phyloP scores from a whole-genome alignment of 2,797 vertebrate genomes.

The Argya squamiceps region DNA sequence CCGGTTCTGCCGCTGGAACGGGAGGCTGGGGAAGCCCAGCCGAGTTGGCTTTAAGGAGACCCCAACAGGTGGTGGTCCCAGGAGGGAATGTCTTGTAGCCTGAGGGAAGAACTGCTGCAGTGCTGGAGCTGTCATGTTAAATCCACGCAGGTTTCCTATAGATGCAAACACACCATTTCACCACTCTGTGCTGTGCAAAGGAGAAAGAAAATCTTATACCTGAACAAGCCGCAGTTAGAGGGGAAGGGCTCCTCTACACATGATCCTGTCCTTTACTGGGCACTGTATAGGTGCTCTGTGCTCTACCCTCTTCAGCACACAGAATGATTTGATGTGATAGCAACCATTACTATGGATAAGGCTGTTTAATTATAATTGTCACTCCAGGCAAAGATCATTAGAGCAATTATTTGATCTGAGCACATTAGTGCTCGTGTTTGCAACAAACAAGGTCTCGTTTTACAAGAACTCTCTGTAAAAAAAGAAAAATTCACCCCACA shows the following conservation, averaged over 20 bases:
- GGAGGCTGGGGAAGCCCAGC: constrained; percentile 82
- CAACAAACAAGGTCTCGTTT: not conserved
- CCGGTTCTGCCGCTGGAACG: constrained; percentile 83
- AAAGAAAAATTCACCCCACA: not conserved
- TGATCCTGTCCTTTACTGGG: not conserved
- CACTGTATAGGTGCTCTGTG: not conserved
- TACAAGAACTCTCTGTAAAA: not conserved
- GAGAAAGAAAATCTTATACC: not conserved
- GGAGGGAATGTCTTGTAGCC: constrained; percentile 87
- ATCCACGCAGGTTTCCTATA: constrained; percentile 85
- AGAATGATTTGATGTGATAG: not conserved
- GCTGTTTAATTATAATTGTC: not conserved
- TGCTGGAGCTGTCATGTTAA: constrained; percentile 83
- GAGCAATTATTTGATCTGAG: constrained; percentile 35
- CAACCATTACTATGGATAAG: not conserved
- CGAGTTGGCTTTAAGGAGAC: constrained; percentile 87
- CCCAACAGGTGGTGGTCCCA: constrained; percentile 91
- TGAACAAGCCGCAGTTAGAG: not conserved
- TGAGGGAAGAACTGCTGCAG: constrained; percentile 90
- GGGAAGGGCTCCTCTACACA: not conserved
- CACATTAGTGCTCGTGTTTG: not conserved
- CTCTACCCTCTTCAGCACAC: not conserved
- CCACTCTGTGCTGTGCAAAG: not conserved
- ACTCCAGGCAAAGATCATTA: constrained; percentile 22
- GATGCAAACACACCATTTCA: not conserved